These are phyloP conservation scores for Biston betularia DNA, from an alignment of 2,888 invertebrate genomes.

Conservation along the genomic window DNA sequence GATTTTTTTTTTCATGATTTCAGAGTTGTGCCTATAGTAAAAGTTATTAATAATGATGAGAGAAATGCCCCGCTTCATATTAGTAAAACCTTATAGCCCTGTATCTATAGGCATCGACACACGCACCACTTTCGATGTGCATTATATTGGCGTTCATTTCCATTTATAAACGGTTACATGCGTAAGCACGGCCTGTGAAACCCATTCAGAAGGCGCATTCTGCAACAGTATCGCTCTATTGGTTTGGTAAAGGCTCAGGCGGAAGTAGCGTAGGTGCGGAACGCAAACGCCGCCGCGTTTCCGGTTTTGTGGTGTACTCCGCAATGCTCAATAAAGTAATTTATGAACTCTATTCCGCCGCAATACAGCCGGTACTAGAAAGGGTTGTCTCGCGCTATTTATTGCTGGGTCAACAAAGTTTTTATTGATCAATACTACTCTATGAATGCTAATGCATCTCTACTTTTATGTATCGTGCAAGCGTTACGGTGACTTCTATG, in stretches of 20 bases:
- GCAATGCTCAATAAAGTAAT: conserved; percentile 56
- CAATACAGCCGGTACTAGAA: conserved; percentile 39
- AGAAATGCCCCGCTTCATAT: too few species aligned
- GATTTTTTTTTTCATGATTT: too few species aligned
- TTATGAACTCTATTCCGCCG: conserved; percentile 43
- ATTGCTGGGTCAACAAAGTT: conserved; percentile 36
- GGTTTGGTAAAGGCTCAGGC: conserved; percentile 70
- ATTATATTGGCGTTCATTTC: conserved; percentile 59
- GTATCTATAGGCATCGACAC: conserved; percentile 24
- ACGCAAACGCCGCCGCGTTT: conserved; percentile 69
- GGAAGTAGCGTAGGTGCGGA: conserved; percentile 77
- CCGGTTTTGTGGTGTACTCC: conserved; percentile 59
- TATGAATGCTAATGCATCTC: neutral
- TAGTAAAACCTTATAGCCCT: neutral
- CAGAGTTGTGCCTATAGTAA: too few species aligned
- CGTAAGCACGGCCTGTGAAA: conserved; percentile 60
- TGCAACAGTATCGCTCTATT: conserved; percentile 70
- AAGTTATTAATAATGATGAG: too few species aligned
- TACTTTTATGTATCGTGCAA: conserved; percentile 1
- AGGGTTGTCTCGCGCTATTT: conserved; percentile 19
- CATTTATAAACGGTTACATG: conserved; percentile 72
- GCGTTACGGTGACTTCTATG: conserved; percentile 17
- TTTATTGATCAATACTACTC: conserved; percentile 28
- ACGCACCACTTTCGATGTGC: conserved; percentile 26
- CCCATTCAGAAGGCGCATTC: conserved; percentile 59